phyloP scores from a whole-genome alignment of 2,888 invertebrate species.

The Onchidella celtica region DNA sequence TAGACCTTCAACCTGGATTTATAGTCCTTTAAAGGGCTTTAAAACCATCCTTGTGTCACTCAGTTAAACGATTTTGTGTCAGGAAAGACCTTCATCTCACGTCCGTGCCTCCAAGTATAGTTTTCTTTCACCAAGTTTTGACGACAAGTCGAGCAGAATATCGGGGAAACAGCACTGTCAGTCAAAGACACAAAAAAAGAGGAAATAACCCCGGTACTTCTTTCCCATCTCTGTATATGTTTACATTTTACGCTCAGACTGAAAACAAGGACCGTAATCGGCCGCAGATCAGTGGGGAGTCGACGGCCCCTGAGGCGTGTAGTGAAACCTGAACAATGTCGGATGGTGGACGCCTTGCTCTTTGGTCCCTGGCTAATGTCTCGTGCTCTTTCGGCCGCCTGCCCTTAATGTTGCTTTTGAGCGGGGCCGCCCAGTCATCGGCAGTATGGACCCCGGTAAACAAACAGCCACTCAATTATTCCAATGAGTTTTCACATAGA shows the following conservation, averaged over 20 bases:
- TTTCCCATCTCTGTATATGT: not conserved
- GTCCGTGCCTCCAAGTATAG: not conserved
- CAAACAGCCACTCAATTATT: constrained; percentile 28
- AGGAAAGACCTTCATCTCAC: not conserved
- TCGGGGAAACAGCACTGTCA: no score
- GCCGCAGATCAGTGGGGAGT: not conserved
- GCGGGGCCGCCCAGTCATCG: not conserved
- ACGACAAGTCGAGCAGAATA: no score
- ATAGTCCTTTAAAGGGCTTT: not conserved
- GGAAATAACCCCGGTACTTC: constrained; percentile 15
- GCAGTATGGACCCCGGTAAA: constrained; percentile 3
- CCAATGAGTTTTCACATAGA: constrained; percentile 15
- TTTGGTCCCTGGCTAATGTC: not conserved
- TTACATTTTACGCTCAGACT: constrained; percentile 17
- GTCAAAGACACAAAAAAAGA: not conserved
- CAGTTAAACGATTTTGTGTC: not conserved
- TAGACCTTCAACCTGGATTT: not conserved
- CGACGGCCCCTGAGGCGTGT: not conserved
- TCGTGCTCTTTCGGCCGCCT: not conserved
- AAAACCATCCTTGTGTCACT: not conserved
- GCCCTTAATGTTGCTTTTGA: not conserved
- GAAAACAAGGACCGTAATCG: not conserved
- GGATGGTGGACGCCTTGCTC: not conserved
- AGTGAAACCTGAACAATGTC: not conserved
- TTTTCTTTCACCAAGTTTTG: not conserved